These are phyloP conservation scores for Lethocerus indicus DNA, from an alignment of 1,140 invertebrate species.

Conservation along the genomic window DNA sequence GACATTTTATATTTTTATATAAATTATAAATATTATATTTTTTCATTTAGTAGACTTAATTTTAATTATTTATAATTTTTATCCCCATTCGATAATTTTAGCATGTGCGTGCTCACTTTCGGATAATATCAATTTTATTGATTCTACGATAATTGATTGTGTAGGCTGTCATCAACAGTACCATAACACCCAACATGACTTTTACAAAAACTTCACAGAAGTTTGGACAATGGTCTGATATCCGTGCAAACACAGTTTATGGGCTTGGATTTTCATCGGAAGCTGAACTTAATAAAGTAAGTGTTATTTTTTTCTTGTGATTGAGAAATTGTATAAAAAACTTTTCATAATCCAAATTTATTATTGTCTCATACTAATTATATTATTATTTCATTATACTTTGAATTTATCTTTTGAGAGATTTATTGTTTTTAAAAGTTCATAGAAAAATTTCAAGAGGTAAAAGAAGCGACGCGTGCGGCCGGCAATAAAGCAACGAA, in stretches of 20 bases:
- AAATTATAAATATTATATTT: no score
- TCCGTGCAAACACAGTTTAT: constrained; percentile 92
- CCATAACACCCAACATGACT: constrained; percentile 93
- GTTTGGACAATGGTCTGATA: constrained; percentile 98
- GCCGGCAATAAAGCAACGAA: constrained; percentile 44
- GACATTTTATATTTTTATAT: no score
- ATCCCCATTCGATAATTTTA: no score
- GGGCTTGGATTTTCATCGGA: constrained; percentile 92
- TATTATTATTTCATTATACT: constrained; percentile 1
- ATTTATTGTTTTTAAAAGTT: constrained; percentile 44
- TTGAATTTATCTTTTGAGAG: constrained; percentile 5
- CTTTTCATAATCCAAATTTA: not conserved
- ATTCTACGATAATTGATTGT: constrained; percentile 19
- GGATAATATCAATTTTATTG: not conserved
- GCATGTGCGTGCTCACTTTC: no score
- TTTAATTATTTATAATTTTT: no score
- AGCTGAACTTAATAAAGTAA: constrained; percentile 79
- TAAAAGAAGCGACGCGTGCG: constrained; percentile 80
- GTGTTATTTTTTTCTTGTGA: no score
- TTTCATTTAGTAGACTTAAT: no score
- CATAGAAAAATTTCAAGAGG: constrained; percentile 97
- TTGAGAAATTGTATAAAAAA: no score
- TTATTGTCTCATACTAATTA: not conserved
- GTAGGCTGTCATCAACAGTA: constrained; percentile 94
- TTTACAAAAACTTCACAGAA: constrained; percentile 99